Evolutionary conservation across 2,888 invertebrate species (phyloP).

Genomic region (Imbricaverruca yamaguchii): DNA sequence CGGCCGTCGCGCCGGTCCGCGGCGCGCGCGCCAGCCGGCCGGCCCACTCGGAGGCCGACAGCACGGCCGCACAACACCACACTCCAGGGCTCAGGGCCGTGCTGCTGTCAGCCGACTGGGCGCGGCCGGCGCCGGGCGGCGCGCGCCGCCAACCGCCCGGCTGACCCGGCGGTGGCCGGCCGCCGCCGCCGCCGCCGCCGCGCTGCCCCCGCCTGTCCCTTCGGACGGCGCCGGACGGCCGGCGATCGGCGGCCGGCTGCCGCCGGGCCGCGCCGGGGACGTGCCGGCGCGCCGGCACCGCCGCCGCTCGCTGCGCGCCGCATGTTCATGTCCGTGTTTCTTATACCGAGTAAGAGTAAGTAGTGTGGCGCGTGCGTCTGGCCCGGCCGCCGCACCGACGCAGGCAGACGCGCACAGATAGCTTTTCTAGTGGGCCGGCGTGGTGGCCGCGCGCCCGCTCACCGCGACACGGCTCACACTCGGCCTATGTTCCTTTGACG

Average conservation of each 20-base stretch:
- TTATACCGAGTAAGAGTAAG: constrained; percentile 7
- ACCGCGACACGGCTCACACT: not conserved
- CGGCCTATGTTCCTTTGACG: constrained; percentile 19
- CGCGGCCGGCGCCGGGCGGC: constrained; percentile 24
- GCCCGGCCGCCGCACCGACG: not conserved
- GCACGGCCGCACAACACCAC: constrained; percentile 8
- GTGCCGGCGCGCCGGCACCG: constrained; percentile 27
- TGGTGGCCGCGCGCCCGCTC: not conserved
- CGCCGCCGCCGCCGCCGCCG: constrained; percentile 17
- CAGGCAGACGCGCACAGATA: constrained; percentile 23
- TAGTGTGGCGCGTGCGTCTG: not conserved
- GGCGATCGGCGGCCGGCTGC: not conserved
- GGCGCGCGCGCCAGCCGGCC: constrained; percentile 17
- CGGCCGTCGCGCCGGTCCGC: not conserved
- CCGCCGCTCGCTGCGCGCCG: constrained; percentile 29
- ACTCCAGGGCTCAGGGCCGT: constrained; percentile 16
- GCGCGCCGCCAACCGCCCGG: constrained; percentile 25
- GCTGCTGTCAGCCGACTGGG: constrained; percentile 26
- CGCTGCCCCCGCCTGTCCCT: constrained; percentile 19
- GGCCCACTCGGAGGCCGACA: constrained; percentile 28
- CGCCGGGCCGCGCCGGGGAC: constrained; percentile 26
- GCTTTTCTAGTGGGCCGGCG: constrained; percentile 23
- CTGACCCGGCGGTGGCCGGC: constrained; percentile 27
- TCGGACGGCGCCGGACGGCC: constrained; percentile 22
- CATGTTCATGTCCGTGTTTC: constrained; percentile 29